Percentiles rank a stretch among this genome's conserved stretches.
Conservation (phyloP, 1,140 invertebrate species). For the Anoplolepis gracilipes region DNA sequence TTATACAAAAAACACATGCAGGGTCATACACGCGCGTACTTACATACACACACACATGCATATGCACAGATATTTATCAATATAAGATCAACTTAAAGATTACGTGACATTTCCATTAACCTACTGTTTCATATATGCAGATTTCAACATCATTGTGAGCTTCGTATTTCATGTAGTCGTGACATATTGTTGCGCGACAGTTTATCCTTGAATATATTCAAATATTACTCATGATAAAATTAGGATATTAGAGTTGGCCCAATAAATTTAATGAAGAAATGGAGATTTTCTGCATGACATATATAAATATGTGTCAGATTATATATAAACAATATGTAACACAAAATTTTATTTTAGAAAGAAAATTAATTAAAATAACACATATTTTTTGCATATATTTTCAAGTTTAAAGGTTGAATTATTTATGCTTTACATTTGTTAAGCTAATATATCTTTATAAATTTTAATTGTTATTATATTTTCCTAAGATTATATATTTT, state of each 20-base stretch:
- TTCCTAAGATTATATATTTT: background rate
- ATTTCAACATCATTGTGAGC: constrained; percentile 13
- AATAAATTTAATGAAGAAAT: constrained; percentile 37
- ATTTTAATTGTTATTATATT: background rate
- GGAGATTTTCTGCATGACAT: constrained; percentile 3
- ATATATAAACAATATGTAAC: background rate
- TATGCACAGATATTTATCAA: background rate
- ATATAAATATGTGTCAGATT: constrained; percentile 47
- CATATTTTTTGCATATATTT: background rate
- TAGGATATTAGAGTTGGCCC: constrained; percentile 25
- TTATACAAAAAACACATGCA: background rate
- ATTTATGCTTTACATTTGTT: background rate
- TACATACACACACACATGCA: background rate
- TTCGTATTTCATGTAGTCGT: constrained; percentile 10
- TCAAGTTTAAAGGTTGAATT: background rate
- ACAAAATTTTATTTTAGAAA: too few species aligned
- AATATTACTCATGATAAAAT: constrained; percentile 29
- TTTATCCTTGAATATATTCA: constrained; percentile 35
- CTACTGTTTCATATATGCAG: background rate
- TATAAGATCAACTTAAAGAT: constrained; percentile 10
- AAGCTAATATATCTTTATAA: background rate
- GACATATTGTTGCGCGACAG: background rate
- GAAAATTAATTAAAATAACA: constrained; percentile 28
- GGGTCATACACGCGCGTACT: background rate
- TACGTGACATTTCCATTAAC: constrained; percentile 4